Conservation (phyloP, 2,113 vertebrate genomes). For the Marmota monax region DNA sequence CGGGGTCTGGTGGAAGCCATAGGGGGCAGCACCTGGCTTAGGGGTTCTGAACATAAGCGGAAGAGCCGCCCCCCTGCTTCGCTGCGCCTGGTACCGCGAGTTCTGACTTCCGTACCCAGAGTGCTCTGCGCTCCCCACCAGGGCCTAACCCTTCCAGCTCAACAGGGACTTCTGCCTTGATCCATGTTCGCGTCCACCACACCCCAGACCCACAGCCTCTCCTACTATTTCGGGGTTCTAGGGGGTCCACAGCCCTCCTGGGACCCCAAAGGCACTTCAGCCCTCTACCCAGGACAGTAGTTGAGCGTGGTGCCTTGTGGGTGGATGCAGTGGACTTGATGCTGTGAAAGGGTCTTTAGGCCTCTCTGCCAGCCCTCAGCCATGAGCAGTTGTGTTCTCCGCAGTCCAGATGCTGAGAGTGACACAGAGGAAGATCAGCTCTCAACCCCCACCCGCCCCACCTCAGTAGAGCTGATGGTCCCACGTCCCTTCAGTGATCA, state of each 20-base stretch:
- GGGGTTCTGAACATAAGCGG: conserved; percentile 83
- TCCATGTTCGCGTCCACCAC: background rate
- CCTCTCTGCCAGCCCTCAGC: background rate
- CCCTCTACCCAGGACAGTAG: background rate
- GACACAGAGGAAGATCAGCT: background rate
- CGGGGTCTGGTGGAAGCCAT: conserved; percentile 79
- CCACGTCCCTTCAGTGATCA: background rate
- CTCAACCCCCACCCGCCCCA: background rate
- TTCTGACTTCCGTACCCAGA: conserved; percentile 82
- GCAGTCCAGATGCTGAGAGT: background rate
- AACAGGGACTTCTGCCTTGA: conserved; percentile 47
- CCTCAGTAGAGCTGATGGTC: background rate
- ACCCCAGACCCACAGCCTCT: conserved; percentile 47
- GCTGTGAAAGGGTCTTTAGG: conserved; percentile 57
- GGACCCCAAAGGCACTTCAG: background rate
- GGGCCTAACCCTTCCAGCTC: conserved; percentile 74
- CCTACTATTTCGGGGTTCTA: background rate
- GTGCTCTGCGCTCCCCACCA: conserved; percentile 84
- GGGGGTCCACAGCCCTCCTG: background rate
- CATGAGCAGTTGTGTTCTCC: background rate
- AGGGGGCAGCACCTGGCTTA: conserved; percentile 75
- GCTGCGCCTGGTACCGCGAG: conserved; percentile 76
- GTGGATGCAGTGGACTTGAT: background rate
- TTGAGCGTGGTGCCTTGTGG: conserved; percentile 8
- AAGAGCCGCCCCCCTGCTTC: conserved; percentile 71